Evolutionary conservation across 2,113 vertebrate species (phyloP).

Genomic region (Pelmatolapia mariae): DNA sequence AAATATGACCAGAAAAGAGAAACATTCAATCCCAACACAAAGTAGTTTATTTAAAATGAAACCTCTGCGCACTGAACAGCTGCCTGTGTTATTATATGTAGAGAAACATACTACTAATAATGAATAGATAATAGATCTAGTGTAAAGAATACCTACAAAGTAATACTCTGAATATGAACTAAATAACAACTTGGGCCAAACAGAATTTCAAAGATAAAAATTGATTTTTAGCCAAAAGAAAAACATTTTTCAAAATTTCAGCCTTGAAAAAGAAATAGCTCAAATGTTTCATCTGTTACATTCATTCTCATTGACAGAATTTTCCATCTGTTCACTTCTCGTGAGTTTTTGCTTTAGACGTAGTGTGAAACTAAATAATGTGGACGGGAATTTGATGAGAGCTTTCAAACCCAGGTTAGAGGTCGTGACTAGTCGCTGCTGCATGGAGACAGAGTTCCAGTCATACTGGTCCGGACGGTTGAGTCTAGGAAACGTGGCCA

Average conservation of each 20-base stretch:
- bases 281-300: neutral
- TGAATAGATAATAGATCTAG: neutral
- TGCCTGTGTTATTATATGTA: neutral
- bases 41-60: neutral
- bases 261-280: neutral
- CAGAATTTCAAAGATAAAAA: neutral
- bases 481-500: neutral
- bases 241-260: neutral
- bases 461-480: rapidly evolving
- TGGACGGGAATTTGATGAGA: neutral
- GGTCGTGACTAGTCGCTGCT: neutral
- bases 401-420: neutral
- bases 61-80: neutral
- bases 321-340: neutral
- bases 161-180: neutral
- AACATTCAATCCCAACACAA: neutral
- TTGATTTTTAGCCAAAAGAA: neutral
- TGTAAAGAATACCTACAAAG: neutral
- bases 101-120: neutral
- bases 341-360: neutral
- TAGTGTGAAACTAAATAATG: neutral
- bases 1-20: neutral
- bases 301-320: neutral
- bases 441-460: neutral
- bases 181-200: neutral